phyloP scores from a whole-genome alignment of 2,797 vertebrate genomes.

The Cynopterus sphinx region DNA sequence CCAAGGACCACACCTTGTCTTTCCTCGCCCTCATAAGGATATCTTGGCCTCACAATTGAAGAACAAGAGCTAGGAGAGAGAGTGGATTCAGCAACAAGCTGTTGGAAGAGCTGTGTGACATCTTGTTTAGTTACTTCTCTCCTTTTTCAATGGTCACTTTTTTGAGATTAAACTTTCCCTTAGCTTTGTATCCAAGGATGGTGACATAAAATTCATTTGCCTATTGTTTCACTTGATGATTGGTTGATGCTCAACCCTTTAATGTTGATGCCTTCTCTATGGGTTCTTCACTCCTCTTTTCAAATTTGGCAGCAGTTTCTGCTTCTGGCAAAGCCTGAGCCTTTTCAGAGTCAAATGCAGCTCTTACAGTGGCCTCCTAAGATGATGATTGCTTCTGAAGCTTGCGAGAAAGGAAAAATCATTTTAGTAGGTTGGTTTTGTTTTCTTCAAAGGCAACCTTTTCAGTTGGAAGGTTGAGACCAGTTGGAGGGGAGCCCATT shows the following conservation, averaged over 20 bases:
- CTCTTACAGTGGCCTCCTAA: not conserved
- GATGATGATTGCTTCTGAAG: not conserved
- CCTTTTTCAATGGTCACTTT: not conserved
- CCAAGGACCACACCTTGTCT: not conserved
- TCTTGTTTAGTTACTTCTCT: not conserved
- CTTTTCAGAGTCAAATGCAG: not conserved
- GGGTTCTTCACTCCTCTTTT: not conserved
- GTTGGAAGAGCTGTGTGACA: not conserved
- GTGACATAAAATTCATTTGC: not conserved
- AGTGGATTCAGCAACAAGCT: not conserved
- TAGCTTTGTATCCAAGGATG: not conserved
- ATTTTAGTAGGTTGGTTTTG: not conserved
- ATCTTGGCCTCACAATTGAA: not conserved
- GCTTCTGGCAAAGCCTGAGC: not conserved
- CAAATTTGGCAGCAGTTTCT: not conserved
- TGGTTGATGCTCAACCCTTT: not conserved
- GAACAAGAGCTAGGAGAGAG: not conserved
- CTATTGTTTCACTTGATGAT: not conserved
- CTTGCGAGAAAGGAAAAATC: not conserved
- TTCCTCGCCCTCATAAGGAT: fast-evolving
- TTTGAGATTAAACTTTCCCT: not conserved
- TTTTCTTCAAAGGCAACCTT: not conserved
- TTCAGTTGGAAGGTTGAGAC: not conserved
- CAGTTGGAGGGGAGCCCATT: not conserved
- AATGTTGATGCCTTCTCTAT: not conserved